Evolutionary conservation across 2,888 invertebrate species (phyloP), one percentile per base, ranked within the genome.

Genomic region (Patella pellucida): DNA sequence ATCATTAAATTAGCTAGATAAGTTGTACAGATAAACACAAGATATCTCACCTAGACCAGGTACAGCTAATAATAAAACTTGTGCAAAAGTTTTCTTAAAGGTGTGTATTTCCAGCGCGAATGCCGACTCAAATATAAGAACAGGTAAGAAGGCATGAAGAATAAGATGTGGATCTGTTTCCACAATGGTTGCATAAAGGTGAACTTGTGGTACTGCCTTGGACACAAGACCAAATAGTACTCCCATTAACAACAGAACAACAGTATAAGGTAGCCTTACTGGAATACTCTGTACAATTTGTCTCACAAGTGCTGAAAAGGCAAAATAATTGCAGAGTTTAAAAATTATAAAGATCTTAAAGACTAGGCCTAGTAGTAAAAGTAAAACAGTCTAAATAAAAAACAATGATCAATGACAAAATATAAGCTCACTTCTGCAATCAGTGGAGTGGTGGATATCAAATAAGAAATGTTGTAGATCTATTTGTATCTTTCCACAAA

Each of bases 81-180:
- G 90, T n/a, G 84, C 77, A 52, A 90, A 81, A 14, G 88, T 86
- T 76, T 87, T 89, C 74, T 89, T 79, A 78, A 92, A 91, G 2
- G 89, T 89, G 78, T 91, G 90, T 12, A 89, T 85, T 69, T 92
- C 91, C 88, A 91, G 89, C 9, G 88, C 88, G 80, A 91, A 92
- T 1, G 91, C 91, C 1, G 91, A 90, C 76, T 92, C 92, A 83
- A 91, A 92, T 68, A 92, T 89, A 56, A 92, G 87, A 27, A 91
- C 87, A 0, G 92, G 92, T 67, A 92, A 84, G 76, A 91, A 91
- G 52, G 90, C 84, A 72, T 87, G 85, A 73, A 91, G 87, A 68
- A 91, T 85, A 12, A 90, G 83, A 76, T 90, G 89, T 0, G 91
- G 91, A 73, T 90, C 88, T 9, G 87, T 79, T 23, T 84, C 83